Conservation (phyloP, 1,140 invertebrate genomes). For the Palaemon carinicauda region DNA sequence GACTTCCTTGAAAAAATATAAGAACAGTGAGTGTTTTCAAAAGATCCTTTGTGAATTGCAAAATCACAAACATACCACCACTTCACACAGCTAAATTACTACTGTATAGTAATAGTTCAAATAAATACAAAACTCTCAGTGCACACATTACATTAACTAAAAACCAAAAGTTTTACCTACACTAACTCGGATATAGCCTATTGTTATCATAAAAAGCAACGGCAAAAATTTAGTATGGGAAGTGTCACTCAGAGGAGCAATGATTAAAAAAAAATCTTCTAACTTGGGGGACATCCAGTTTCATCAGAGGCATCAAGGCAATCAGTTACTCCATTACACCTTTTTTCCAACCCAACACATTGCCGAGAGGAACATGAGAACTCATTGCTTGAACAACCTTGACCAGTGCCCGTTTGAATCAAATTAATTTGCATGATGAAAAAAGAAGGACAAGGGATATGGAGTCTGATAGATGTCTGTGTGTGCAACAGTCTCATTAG, state of each 20-base stretch:
- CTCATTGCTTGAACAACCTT: slow-evolving; percentile 17
- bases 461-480: too few species aligned
- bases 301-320: slow-evolving; percentile 63
- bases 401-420: neutral
- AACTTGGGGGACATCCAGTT: slow-evolving; percentile 61
- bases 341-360: slow-evolving; percentile 41
- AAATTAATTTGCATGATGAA: slow-evolving; percentile 25
- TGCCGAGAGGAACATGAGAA: slow-evolving; percentile 48
- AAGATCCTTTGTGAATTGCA: too few species aligned
- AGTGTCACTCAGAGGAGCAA: neutral
- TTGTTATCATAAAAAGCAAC: neutral
- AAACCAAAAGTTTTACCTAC: too few species aligned
- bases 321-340: slow-evolving; percentile 62
- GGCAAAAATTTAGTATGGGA: neutral
- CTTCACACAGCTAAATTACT: too few species aligned
- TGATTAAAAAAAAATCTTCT: slow-evolving; percentile 18
- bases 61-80: too few species aligned
- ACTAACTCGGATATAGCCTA: neutral
- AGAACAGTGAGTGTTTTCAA: too few species aligned
- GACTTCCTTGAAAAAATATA: too few species aligned
- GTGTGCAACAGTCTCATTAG: too few species aligned
- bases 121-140: too few species aligned
- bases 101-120: too few species aligned
- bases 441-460: neutral
- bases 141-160: too few species aligned